These are phyloP conservation scores for Samia ricini DNA, from an alignment of 1,140 invertebrate genomes.

Conservation along the genomic window DNA sequence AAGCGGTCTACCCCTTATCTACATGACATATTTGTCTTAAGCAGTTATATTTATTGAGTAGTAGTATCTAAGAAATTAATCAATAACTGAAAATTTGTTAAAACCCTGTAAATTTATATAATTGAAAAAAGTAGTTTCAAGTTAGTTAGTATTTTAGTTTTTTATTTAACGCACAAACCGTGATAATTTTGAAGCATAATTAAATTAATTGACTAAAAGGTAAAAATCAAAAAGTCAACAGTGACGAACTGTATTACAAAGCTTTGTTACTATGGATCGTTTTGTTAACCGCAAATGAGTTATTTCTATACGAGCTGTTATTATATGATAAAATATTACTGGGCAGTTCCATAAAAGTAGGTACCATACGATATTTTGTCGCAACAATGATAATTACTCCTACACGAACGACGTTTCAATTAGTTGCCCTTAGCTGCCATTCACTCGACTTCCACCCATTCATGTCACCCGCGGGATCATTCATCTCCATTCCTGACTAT, in stretches of 20 bases:
- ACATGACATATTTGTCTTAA: too few species aligned
- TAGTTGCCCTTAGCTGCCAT: constrained; percentile 24
- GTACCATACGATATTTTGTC: constrained; percentile 21
- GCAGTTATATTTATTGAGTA: too few species aligned
- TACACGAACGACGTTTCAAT: constrained; percentile 25
- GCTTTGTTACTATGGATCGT: not conserved
- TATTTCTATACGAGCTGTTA: not conserved
- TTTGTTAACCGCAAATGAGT: not conserved
- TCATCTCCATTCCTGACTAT: constrained; percentile 23
- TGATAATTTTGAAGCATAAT: too few species aligned
- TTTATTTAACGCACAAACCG: too few species aligned
- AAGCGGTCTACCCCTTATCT: too few species aligned
- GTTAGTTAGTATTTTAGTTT: too few species aligned
- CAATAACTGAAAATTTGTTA: too few species aligned
- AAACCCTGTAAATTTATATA: too few species aligned
- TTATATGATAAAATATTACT: not conserved
- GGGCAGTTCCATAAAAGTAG: not conserved
- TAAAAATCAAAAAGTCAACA: not conserved
- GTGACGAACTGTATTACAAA: not conserved
- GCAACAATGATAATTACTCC: constrained; percentile 33
- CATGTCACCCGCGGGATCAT: constrained; percentile 27
- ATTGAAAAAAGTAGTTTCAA: too few species aligned
- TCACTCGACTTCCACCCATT: constrained; percentile 24
- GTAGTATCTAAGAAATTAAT: too few species aligned
- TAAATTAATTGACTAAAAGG: too few species aligned